phyloP scores from a whole-genome alignment of 2,797 vertebrate genomes.

The Acomys russatus region DNA sequence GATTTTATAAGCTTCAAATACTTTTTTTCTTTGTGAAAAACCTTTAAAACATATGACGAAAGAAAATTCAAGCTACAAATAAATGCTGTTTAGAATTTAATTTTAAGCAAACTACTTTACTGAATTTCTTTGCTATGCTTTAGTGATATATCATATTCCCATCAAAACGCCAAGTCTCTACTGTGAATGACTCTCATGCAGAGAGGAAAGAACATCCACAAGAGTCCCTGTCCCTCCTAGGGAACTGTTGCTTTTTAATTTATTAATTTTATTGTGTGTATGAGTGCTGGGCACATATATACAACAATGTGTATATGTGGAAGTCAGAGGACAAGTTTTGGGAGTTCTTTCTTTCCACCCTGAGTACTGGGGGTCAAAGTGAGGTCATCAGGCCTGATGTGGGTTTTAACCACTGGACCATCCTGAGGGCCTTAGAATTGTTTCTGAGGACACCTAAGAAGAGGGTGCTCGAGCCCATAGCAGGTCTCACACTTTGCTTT shows the following conservation, averaged over 20 bases:
- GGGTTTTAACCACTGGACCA: neutral
- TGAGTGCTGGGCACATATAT: neutral
- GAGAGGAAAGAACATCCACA: neutral
- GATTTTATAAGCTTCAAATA: slow-evolving; percentile 1
- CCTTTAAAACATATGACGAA: neutral
- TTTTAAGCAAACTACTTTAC: slow-evolving; percentile 25
- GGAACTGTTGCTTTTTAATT: neutral
- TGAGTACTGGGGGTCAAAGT: neutral
- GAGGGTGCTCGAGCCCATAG: neutral
- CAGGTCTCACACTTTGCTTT: neutral
- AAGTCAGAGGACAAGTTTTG: neutral
- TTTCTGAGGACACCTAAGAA: neutral
- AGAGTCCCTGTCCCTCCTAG: neutral
- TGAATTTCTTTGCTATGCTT: neutral
- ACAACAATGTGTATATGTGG: neutral
- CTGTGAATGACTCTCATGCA: neutral
- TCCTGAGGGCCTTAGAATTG: neutral
- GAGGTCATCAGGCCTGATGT: neutral
- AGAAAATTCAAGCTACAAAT: neutral
- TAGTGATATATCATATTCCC: neutral
- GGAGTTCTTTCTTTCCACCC: neutral
- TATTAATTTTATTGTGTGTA: neutral
- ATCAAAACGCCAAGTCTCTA: neutral
- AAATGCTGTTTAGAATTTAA: slow-evolving; percentile 20
- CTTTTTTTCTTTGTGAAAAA: slow-evolving; percentile 49